Conservation (phyloP, 1,140 invertebrate species). For the Drosophila tani region DNA sequence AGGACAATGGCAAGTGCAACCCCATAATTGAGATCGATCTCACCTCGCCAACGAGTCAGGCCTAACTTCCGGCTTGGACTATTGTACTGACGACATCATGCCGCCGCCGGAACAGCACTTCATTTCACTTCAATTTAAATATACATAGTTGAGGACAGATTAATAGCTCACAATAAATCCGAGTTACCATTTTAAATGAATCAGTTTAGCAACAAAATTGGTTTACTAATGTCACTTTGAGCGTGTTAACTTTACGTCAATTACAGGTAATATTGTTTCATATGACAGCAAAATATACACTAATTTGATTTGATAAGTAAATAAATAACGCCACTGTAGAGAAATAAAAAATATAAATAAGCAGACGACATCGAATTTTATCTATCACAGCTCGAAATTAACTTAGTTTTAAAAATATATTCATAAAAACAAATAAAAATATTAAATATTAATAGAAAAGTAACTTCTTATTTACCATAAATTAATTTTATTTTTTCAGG, state of each 20-base stretch:
- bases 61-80: slow-evolving; percentile 19
- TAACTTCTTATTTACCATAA: no score
- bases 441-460: no score
- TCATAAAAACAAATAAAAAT: no score
- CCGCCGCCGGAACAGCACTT: not conserved
- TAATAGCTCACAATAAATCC: not conserved
- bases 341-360: no score
- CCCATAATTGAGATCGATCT: slow-evolving; percentile 68
- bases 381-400: no score
- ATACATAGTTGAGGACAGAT: slow-evolving; percentile 8
- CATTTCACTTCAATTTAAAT: slow-evolving; percentile 14
- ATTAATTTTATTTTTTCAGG: no score
- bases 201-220: not conserved
- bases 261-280: not conserved
- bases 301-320: not conserved
- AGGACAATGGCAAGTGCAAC: slow-evolving; percentile 13
- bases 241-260: not conserved
- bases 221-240: not conserved
- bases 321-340: not conserved
- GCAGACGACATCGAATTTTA: no score
- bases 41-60: slow-evolving; percentile 46
- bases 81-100: not conserved
- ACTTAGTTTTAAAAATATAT: no score
- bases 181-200: not conserved
- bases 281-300: not conserved